Evolutionary conservation across 2,888 invertebrate genomes (phyloP).

Genomic region (Linhomoeus sp.): DNA sequence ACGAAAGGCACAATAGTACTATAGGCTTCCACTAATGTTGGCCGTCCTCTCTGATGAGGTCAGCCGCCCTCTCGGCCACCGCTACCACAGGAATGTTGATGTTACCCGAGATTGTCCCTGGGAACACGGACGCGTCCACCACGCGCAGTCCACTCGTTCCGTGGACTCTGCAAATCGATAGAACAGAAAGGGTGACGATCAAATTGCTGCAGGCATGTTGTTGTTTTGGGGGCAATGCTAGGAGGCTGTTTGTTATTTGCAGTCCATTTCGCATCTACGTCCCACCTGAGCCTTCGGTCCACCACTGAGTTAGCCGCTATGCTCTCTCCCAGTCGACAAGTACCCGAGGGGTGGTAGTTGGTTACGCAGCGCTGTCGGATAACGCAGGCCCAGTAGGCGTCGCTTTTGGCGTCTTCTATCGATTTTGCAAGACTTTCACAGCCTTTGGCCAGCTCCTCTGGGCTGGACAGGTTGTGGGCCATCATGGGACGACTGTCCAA

Average conservation of each 20-base stretch:
- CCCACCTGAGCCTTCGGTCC: background rate
- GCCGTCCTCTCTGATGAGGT: background rate
- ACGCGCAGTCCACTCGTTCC: slow-evolving; percentile 18
- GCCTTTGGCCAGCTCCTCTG: too few relatives aligned
- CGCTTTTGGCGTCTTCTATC: background rate
- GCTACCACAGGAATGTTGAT: background rate
- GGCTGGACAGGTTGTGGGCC: too few relatives aligned
- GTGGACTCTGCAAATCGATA: slow-evolving; percentile 22
- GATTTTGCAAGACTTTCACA: too few relatives aligned
- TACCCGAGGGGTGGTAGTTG: too few relatives aligned
- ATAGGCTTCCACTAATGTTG: too few relatives aligned
- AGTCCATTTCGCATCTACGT: background rate
- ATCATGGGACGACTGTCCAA: too few relatives aligned
- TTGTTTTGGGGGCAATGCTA: background rate
- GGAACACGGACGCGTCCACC: slow-evolving; percentile 23
- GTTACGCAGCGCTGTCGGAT: too few relatives aligned
- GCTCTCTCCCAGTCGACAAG: too few relatives aligned
- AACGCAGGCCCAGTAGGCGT: too few relatives aligned
- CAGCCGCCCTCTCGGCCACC: background rate
- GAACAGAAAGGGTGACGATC: too few relatives aligned
- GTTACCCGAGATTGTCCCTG: slow-evolving; percentile 7
- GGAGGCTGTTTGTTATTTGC: background rate
- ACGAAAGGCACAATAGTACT: too few relatives aligned
- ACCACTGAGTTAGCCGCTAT: too few relatives aligned
- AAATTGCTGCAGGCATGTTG: background rate